These are phyloP conservation scores for Byasa hedistus DNA, from an alignment of 2,888 invertebrate genomes.

Conservation along the genomic window DNA sequence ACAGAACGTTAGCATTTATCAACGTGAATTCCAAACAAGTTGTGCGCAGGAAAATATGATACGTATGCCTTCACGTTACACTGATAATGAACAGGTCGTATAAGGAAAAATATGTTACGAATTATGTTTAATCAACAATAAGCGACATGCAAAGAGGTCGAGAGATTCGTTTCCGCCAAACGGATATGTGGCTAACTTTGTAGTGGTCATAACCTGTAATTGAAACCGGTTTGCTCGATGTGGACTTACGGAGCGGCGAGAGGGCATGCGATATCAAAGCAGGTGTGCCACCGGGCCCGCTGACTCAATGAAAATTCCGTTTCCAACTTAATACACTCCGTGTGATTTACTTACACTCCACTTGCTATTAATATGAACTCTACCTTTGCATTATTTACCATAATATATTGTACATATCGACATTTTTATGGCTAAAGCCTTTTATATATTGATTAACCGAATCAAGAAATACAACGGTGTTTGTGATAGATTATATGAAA, in stretches of 20 bases:
- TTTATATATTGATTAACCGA: background rate
- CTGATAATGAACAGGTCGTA: background rate
- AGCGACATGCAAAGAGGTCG: conserved; percentile 27
- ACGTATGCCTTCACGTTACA: background rate
- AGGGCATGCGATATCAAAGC: conserved; percentile 76
- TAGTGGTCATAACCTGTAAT: conserved; percentile 76
- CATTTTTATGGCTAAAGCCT: background rate
- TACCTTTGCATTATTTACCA: background rate
- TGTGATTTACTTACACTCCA: conserved; percentile 53
- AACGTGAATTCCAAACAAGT: conserved; percentile 14
- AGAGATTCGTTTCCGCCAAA: conserved; percentile 75
- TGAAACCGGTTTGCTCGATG: conserved; percentile 76
- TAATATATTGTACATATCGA: too few relatives aligned
- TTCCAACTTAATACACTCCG: conserved; percentile 62
- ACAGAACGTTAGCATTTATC: background rate
- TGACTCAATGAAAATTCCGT: conserved; percentile 76
- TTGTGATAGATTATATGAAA: too few relatives aligned
- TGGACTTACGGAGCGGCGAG: conserved; percentile 72
- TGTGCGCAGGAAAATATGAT: background rate
- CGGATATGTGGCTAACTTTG: conserved; percentile 61
- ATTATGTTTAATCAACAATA: conserved; percentile 28
- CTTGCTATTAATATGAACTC: background rate
- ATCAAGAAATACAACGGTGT: background rate
- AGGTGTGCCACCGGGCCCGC: conserved; percentile 74
- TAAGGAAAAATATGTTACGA: conserved; percentile 18